Base-by-base conservation (phyloP, 2,797 vertebrate genomes). In the Danio jaintianensis region DNA sequence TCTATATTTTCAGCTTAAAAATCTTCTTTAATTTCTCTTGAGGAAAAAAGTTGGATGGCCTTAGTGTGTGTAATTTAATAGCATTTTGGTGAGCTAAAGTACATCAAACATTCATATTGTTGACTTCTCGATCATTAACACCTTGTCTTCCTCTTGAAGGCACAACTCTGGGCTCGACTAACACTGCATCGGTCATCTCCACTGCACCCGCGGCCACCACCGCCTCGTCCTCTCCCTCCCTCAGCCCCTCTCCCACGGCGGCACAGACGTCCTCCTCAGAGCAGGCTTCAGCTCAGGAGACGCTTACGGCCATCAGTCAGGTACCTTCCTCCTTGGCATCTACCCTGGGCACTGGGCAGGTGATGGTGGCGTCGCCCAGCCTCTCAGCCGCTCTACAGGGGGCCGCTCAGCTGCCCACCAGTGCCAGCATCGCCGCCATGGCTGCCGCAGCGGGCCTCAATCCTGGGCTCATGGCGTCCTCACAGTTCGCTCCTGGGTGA, bases 401-500 rank as follows among this genome's bases (percentile, higher is more conserved):
- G 61, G 95, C 95, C 16, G 87, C 96, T 20, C 97, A 96, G 91
- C 83, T 98, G 89, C 96, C 97, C 87, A 93, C 95, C 87, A 97
- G 96, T 3, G 95, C 97, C 80, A 97, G 96, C 89, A 94, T 99
- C 18, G 98, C 98, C 15, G 98, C 98, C 76, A 98, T 99, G 97
- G 98, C 98, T 70, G 97, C 98, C 6, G 97, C 97, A 15, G 97
- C 98, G 2, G 97, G 97, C 2, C 94, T 99, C 29, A 96, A 92
- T 91, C 96, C 97, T 18, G 96, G 96, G 84, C 94, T 98, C 86
- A 98, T 99, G 96, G 95, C 96, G 20, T 95, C 98, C 82, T 96
- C 98, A 0, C 97, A 99, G 94, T 99, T 99, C 81, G 84, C 95
- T 76, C 94, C 94, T 89, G 97, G 98, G 98, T 99, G 89, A 93